Evolutionary conservation across 2,888 invertebrate genomes (phyloP).

Genomic region (Odontocerum albicorne): DNA sequence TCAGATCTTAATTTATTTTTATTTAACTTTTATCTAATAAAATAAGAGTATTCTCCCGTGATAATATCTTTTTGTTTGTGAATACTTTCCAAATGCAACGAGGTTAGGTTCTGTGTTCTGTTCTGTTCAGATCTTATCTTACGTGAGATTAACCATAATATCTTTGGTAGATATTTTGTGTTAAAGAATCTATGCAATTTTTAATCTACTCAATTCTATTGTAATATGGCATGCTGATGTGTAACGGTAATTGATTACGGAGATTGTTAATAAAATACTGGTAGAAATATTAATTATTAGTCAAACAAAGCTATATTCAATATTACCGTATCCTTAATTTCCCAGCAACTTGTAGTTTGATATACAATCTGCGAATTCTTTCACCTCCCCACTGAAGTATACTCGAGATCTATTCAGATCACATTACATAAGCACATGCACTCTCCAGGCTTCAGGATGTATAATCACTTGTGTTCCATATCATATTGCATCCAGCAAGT

Average conservation of each 20-base stretch:
- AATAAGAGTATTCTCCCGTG: constrained; percentile 32
- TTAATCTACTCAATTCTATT: constrained; percentile 4
- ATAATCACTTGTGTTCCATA: not conserved
- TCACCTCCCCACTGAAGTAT: constrained; percentile 5
- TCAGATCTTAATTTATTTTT: constrained; percentile 33
- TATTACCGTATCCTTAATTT: not conserved
- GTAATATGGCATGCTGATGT: not conserved
- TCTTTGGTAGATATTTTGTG: constrained; percentile 9
- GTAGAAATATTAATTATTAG: constrained; percentile 13
- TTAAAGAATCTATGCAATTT: not conserved
- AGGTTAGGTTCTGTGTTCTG: too few species aligned
- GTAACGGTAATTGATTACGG: not conserved
- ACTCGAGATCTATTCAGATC: constrained; percentile 4
- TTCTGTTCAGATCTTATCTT: constrained; percentile 14
- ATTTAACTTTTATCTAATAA: constrained; percentile 31
- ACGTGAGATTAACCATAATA: not conserved
- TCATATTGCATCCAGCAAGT: not conserved
- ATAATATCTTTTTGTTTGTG: constrained; percentile 9
- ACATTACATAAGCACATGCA: constrained; percentile 8
- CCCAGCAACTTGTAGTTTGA: not conserved
- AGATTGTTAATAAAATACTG: constrained; percentile 4
- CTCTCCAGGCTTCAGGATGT: not conserved
- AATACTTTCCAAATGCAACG: not conserved
- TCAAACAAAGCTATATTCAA: constrained; percentile 6
- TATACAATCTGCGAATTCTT: not conserved